Conservation (phyloP, 1,140 invertebrate genomes). For the Watersipora subatra region DNA sequence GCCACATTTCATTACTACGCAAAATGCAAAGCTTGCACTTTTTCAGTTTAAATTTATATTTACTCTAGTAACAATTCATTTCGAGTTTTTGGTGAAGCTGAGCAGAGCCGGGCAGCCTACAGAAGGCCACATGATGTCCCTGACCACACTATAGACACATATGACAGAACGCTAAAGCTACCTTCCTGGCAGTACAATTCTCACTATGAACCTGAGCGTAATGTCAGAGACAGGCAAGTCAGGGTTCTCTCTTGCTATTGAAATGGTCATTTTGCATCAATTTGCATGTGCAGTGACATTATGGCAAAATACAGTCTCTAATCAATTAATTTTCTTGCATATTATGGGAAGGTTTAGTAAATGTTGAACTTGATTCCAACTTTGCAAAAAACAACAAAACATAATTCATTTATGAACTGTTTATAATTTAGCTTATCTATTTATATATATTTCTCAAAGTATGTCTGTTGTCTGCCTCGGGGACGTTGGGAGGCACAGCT, state of each 20-base stretch:
- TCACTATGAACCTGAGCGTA: not conserved
- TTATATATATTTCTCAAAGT: too few species aligned
- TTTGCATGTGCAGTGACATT: too few species aligned
- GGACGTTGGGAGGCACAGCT: too few species aligned
- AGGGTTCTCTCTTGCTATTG: too few species aligned
- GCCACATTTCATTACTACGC: too few species aligned
- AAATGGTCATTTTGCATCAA: too few species aligned
- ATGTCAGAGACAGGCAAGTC: not conserved
- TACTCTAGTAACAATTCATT: too few species aligned
- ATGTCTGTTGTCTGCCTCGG: too few species aligned
- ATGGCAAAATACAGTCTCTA: too few species aligned
- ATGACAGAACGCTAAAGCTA: not conserved
- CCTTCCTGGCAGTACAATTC: constrained; percentile 20
- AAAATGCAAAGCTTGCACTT: too few species aligned
- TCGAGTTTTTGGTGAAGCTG: not conserved
- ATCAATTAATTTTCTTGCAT: not conserved
- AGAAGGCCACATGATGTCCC: not conserved
- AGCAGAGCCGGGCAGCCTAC: not conserved
- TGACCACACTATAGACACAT: not conserved
- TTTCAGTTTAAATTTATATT: too few species aligned
- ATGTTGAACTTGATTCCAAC: not conserved
- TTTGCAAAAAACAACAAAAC: not conserved
- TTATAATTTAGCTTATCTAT: too few species aligned
- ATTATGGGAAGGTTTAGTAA: not conserved
- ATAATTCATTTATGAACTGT: not conserved